phyloP scores from a whole-genome alignment of 2,113 vertebrate species.

The Garra rufa region DNA sequence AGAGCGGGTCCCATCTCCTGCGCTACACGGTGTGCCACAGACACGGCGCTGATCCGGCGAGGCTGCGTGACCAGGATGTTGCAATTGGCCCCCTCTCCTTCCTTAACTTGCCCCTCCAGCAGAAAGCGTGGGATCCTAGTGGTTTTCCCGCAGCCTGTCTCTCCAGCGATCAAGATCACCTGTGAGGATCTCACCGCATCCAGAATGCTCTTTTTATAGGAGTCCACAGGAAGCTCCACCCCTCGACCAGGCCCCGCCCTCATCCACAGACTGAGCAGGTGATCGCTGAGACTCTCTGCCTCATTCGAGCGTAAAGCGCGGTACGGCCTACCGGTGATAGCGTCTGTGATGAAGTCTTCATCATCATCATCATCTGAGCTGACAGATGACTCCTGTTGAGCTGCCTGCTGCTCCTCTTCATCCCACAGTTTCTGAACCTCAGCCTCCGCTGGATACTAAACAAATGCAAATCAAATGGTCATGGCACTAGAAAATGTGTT shows the following conservation, averaged over 20 bases:
- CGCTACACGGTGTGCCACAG: slow-evolving; percentile 89
- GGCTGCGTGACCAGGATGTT: slow-evolving; percentile 96
- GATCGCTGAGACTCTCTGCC: slow-evolving; percentile 74
- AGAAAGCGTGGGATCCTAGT: slow-evolving; percentile 93
- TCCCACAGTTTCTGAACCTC: slow-evolving; percentile 73
- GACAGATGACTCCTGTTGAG: slow-evolving; percentile 31
- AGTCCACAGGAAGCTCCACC: slow-evolving; percentile 84
- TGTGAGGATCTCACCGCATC: slow-evolving; percentile 82
- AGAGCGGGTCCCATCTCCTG: slow-evolving; percentile 90
- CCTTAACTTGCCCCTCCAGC: slow-evolving; percentile 83
- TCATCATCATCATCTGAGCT: slow-evolving; percentile 60
- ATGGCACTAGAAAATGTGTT: not conserved
- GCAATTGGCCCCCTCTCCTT: slow-evolving; percentile 83
- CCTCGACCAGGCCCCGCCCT: slow-evolving; percentile 66
- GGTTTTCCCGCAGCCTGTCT: slow-evolving; percentile 96
- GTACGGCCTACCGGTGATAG: slow-evolving; percentile 86
- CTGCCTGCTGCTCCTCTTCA: slow-evolving; percentile 63
- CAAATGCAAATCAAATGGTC: not conserved
- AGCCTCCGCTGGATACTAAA: slow-evolving; percentile 82
- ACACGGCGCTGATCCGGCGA: slow-evolving; percentile 92
- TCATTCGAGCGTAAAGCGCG: slow-evolving; percentile 74
- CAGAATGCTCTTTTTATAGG: slow-evolving; percentile 84
- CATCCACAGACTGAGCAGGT: slow-evolving; percentile 85
- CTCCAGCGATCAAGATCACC: slow-evolving; percentile 90
- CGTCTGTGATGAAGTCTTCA: slow-evolving; percentile 79